These are phyloP conservation scores for Eonycteris spelaea DNA, from an alignment of 2,113 vertebrate genomes.

Conservation along the genomic window DNA sequence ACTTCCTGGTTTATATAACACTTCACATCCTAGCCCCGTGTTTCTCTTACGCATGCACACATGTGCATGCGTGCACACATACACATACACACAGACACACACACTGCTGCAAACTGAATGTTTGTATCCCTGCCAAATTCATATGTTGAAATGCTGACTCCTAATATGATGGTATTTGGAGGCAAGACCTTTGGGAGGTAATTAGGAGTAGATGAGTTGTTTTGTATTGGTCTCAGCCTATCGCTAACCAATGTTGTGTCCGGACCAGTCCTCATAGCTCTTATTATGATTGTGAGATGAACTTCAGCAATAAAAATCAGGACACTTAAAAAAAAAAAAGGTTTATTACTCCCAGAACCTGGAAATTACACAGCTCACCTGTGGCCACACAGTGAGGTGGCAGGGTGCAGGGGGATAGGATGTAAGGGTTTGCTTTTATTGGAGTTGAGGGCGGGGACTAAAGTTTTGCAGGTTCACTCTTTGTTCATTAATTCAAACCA, in stretches of 20 bases:
- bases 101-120: neutral
- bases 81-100: neutral
- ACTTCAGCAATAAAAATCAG: neutral
- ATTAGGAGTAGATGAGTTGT: neutral
- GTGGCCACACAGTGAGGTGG: neutral
- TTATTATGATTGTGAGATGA: neutral
- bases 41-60: neutral
- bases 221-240: neutral
- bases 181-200: neutral
- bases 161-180: neutral
- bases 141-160: neutral
- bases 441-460: neutral
- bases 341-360: neutral
- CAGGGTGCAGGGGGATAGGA: no score
- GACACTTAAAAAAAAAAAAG: neutral
- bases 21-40: neutral
- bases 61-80: no score
- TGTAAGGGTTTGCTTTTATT: neutral
- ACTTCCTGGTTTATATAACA: neutral
- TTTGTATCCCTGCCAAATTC: neutral
- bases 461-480: neutral
- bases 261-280: neutral
- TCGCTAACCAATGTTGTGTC: neutral
- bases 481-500: neutral
- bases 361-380: neutral